Base-by-base conservation (phyloP, 2,888 invertebrate genomes). In the Uloborus plumipes region DNA sequence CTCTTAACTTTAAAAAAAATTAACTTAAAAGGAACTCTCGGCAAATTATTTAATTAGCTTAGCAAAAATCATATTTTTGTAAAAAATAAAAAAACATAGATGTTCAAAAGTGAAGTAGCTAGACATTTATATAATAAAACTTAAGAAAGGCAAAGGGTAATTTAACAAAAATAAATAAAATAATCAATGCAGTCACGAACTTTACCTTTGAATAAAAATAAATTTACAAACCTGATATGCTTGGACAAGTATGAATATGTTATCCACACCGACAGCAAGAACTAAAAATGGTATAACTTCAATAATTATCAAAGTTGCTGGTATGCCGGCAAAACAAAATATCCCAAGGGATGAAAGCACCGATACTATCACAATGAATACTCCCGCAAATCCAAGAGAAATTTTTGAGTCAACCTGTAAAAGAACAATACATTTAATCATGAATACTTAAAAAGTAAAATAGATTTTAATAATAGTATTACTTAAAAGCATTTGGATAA, bases 271-370 rank as follows among this genome's bases (percentile, higher is more conserved):
- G 1, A 99, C 98, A 2, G 99, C 98, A 86, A 99, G 91, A 39
- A 99, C 98, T 74, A 99, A 91, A 91, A 99, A 99, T 0, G 99
- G 99, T 84, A 99, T 97, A 6, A 99, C 98, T 91, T 99, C 99
- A 62, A 99, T 94, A 86, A 99, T 98, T 88, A 99, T 99, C 74
- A 99, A 91, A 0, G 99, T 98, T 0, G 98, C 97, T 0, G 97
- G 93, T 4, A 97, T 91, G 13, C 96, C 95, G 74, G 93, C 90
- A 89, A 94, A 97, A 1, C 97, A 97, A 90, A 96, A 99, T 78
- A 98, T 91, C 22, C 99, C 99, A 81, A 99, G 93, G 0, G 98
- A 98, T 65, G 95, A 94, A 0, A 94, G 92, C 0, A 99, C 98
- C 0, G 98, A 98, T 0, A 96, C 93, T 20, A 98, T 89, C 0